These are phyloP conservation scores for Ceramica pisi DNA, from an alignment of 2,888 invertebrate genomes.

Conservation along the genomic window DNA sequence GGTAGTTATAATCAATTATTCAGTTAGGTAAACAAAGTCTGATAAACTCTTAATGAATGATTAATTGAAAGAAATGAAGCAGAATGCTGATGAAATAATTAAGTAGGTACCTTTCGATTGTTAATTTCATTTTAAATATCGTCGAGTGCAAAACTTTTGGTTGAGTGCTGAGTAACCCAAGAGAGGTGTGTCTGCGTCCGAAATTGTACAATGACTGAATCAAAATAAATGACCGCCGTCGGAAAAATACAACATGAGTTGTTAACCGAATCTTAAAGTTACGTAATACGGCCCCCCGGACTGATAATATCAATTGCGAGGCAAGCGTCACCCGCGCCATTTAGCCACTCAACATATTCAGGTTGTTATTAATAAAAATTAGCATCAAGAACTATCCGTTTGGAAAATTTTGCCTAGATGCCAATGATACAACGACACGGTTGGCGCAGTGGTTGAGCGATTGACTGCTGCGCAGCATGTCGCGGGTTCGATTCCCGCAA, in stretches of 20 bases:
- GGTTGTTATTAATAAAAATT: constrained; percentile 26
- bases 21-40: constrained; percentile 37
- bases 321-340: constrained; percentile 30
- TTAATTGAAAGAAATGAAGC: constrained; percentile 37
- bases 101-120: constrained; percentile 46
- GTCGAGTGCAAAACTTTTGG: constrained; percentile 6
- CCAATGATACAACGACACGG: no score
- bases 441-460: no score
- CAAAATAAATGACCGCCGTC: constrained; percentile 53
- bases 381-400: constrained; percentile 23
- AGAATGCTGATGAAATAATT: constrained; percentile 8
- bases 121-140: constrained; percentile 21
- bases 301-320: constrained; percentile 41
- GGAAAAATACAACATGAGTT: constrained; percentile 73
- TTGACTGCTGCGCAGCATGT: no score
- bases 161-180: constrained; percentile 13
- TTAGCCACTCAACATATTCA: constrained; percentile 19
- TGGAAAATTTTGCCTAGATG: background rate
- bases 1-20: constrained; percentile 34
- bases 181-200: constrained; percentile 70
- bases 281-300: constrained; percentile 66
- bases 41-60: constrained; percentile 36
- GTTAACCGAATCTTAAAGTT: constrained; percentile 55
- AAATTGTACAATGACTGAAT: constrained; percentile 74
- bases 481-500: no score